Percentiles rank a stretch among this genome's conserved stretches.
phyloP scores from a whole-genome alignment of 2,888 invertebrate genomes.

The Noctua comes region DNA sequence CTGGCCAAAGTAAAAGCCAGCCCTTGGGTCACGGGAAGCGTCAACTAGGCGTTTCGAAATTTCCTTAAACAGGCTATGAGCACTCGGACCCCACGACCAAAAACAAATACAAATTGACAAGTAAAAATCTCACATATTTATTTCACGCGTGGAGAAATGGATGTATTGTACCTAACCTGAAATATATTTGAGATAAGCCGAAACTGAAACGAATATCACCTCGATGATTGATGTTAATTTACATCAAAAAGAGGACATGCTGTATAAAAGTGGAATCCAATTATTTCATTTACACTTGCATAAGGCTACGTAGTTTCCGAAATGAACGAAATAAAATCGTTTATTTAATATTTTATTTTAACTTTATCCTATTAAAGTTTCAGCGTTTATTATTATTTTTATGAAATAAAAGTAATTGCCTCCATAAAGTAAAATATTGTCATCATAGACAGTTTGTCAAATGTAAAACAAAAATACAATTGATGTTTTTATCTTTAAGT shows the following conservation, averaged over 20 bases:
- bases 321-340: slow-evolving; percentile 15
- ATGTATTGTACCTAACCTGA: slow-evolving; percentile 36
- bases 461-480: not conserved
- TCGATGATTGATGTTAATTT: slow-evolving; percentile 53
- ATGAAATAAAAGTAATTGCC: not conserved
- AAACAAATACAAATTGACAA: slow-evolving; percentile 37
- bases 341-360: not conserved
- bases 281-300: slow-evolving; percentile 47
- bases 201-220: slow-evolving; percentile 45
- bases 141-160: slow-evolving; percentile 28
- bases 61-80: too few species aligned
- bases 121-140: slow-evolving; percentile 38
- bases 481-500: not conserved
- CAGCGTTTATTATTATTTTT: slow-evolving; percentile 19
- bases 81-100: too few species aligned
- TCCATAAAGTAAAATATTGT: not conserved
- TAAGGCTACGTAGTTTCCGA: slow-evolving; percentile 12
- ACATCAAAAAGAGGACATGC: slow-evolving; percentile 37
- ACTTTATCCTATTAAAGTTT: not conserved
- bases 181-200: slow-evolving; percentile 47
- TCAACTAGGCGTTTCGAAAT: too few species aligned
- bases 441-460: not conserved
- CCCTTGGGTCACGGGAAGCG: too few species aligned
- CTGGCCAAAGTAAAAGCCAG: too few species aligned
- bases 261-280: slow-evolving; percentile 35